Evolutionary conservation across 1,140 invertebrate species (phyloP).

Genomic region (Calosoma granatense): DNA sequence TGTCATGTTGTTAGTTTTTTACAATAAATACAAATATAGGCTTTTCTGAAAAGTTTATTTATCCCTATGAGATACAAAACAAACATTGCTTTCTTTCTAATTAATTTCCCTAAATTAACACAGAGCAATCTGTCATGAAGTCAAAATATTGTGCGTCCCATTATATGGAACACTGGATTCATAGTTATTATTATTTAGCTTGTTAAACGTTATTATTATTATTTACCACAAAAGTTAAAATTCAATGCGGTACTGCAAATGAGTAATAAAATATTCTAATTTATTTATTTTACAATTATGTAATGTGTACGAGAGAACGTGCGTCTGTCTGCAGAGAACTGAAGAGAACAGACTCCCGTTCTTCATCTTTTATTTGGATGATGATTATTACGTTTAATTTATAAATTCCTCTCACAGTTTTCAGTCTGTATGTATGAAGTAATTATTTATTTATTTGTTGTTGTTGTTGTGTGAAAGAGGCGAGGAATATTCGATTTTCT

Average conservation of each 20-base stretch:
- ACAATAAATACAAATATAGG: constrained; percentile 10
- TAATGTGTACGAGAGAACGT: too few relatives aligned
- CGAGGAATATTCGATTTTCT: constrained; percentile 1
- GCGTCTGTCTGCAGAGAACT: too few relatives aligned
- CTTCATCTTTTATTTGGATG: too few relatives aligned
- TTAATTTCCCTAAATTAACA: constrained; percentile 30
- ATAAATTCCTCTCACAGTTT: neutral
- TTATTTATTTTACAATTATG: constrained; percentile 4
- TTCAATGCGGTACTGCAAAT: constrained; percentile 9
- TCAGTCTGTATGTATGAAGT: neutral
- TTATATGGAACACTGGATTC: constrained; percentile 20
- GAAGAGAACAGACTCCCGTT: too few relatives aligned
- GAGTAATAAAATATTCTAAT: constrained; percentile 12
- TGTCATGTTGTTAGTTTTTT: too few relatives aligned
- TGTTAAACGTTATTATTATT: too few relatives aligned
- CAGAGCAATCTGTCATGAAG: constrained; percentile 26
- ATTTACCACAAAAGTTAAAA: constrained; percentile 4
- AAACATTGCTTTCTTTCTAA: constrained; percentile 31
- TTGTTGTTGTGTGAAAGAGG: too few relatives aligned
- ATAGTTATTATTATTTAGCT: too few relatives aligned
- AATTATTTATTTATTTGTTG: neutral
- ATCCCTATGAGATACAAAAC: constrained; percentile 31
- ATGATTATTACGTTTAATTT: neutral
- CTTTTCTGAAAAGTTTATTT: constrained; percentile 17
- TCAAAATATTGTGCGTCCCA: constrained; percentile 17